phyloP scores from a whole-genome alignment of 2,113 vertebrate genomes.

The Nerophis lumbriciformis region DNA sequence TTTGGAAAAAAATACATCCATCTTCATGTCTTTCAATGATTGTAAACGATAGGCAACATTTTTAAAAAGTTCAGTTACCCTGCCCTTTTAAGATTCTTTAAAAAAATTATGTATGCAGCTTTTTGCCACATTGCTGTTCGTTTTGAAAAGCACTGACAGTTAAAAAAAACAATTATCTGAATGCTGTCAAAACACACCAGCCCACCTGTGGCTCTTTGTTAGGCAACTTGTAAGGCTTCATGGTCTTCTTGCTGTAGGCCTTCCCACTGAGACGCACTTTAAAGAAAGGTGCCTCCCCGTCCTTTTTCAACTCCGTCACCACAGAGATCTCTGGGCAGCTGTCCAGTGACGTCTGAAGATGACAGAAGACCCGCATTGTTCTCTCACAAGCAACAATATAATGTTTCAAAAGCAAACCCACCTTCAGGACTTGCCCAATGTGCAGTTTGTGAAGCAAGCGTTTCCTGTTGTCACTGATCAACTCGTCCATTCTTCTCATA shows the following conservation, averaged over 20 bases:
- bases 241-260: constrained; percentile 92
- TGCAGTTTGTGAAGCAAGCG: constrained; percentile 87
- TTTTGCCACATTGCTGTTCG: too few relatives aligned
- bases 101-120: too few relatives aligned
- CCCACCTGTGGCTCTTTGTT: constrained; percentile 86
- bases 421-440: constrained; percentile 90
- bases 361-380: constrained; percentile 17
- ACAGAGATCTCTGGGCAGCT: constrained; percentile 92
- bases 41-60: too few relatives aligned
- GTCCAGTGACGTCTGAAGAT: constrained; percentile 87
- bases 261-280: constrained; percentile 94
- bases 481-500: constrained; percentile 92
- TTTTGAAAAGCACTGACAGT: neutral
- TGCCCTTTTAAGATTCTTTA: neutral
- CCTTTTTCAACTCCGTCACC: constrained; percentile 84
- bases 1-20: too few relatives aligned
- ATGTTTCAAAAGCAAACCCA: constrained; percentile 38
- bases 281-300: constrained; percentile 77
- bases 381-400: neutral
- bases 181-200: neutral
- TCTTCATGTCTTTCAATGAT: too few relatives aligned
- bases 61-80: too few relatives aligned
- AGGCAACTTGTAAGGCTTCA: constrained; percentile 86
- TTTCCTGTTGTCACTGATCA: constrained; percentile 92
- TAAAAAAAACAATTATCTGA: neutral